Evolutionary conservation across 2,113 vertebrate genomes (phyloP).

Genomic region (Rhynchopsitta pachyrhyncha): DNA sequence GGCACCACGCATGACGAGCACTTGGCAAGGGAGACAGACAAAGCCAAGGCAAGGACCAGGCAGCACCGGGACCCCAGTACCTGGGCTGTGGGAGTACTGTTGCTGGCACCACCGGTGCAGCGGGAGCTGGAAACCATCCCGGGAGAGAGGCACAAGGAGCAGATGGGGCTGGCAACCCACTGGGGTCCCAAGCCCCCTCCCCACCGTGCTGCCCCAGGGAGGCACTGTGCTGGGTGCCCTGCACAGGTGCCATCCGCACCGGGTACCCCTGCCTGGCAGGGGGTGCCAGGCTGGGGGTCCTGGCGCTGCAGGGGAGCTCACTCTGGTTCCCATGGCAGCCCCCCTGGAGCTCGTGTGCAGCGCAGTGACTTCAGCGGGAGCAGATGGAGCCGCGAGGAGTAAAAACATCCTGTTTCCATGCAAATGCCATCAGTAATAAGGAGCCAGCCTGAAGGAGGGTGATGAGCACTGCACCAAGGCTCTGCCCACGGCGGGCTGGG

Average conservation of each 20-base stretch:
- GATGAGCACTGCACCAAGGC: background rate
- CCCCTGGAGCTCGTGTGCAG: slow-evolving; percentile 45
- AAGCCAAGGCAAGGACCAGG: background rate
- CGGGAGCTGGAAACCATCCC: slow-evolving; percentile 68
- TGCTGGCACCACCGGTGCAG: slow-evolving; percentile 38
- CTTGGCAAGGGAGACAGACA: rapidly evolving
- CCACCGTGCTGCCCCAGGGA: rapidly evolving
- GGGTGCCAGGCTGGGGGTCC: background rate
- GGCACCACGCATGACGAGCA: rapidly evolving
- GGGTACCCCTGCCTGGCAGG: background rate
- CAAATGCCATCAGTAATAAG: slow-evolving; percentile 60
- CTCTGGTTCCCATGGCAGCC: slow-evolving; percentile 54
- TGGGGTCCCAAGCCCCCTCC: background rate
- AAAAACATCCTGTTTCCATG: slow-evolving; percentile 74
- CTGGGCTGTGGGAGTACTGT: background rate
- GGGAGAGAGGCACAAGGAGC: slow-evolving; percentile 60
- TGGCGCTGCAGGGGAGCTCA: rapidly evolving
- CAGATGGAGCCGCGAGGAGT: slow-evolving; percentile 64
- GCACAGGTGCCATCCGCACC: background rate
- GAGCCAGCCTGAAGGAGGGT: slow-evolving; percentile 1
- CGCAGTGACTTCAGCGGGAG: slow-evolving; percentile 60
- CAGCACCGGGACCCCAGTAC: background rate
- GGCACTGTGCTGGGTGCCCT: background rate
- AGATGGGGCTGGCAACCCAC: slow-evolving; percentile 32
- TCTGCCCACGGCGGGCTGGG: background rate